Base-by-base conservation (phyloP, 2,113 vertebrate genomes). In the Sula dactylatra region DNA sequence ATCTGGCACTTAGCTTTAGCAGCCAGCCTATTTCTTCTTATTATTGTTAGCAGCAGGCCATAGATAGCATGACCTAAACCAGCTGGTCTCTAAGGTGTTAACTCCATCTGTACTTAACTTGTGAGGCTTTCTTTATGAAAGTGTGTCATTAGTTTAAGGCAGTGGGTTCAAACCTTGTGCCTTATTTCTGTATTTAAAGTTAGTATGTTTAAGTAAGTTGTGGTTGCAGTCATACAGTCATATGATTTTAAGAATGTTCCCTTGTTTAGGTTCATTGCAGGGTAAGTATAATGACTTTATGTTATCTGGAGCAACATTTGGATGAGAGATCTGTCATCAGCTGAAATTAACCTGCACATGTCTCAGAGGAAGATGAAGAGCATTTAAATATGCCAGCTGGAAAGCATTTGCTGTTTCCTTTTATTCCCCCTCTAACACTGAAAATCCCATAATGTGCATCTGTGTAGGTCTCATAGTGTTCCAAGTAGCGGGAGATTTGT, bases 331-430 rank as follows among this genome's bases (percentile, higher is more conserved):
- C 50, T 94, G 95, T 96, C 94, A 76, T 93, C 92, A 85, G 59
- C 82, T 79, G 88, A 94, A 94, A 94, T 95, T 82, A 96, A 95
- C 97, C 96, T 97, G 93, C 74, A 47, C 93, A 81, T 55, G 78
- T 90, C 90, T 96, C 93, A 77, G 58, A 67, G 74, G 93, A 96
- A 88, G 92, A 92, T 38, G 79, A 90, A 95, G 93, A 95, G 74
- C 82, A 72, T 88, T 96, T 73, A 55, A 80, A 80, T 34, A n/a
- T 14, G 76, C 88, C 97, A 97, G 94, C 97, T 97, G 97, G 91
- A 96, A 94, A 91, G 92, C 90, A 79, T 61, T 93, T 94, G 85
- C 62, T 73, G 84, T 81, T 96, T 85, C 86, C 81, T 95, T 97
- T 95, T 81, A 34, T 71, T 92, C 38, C 34, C 47, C 61, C 44